Base-by-base conservation (phyloP, 2,888 invertebrate genomes). In the Oscheius sp. region DNA sequence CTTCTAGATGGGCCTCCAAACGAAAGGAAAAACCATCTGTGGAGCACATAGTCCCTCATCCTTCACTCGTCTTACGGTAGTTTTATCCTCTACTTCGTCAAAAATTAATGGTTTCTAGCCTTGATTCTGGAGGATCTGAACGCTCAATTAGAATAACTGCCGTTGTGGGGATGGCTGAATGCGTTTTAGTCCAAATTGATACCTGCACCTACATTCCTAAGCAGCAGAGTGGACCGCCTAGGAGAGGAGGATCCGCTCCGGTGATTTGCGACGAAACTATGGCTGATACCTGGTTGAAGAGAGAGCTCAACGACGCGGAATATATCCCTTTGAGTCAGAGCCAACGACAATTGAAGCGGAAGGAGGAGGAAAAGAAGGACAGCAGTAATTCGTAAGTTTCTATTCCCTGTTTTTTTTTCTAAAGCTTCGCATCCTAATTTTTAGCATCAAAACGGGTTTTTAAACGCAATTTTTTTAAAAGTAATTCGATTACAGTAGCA, bases 161-260 rank as follows among this genome's bases (percentile, higher is more conserved):
- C 5, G 42, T 84, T 20, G 76, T 67, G 3, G 77, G 77, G 34
- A 52, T 68, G 15, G 73, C 76, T 10, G 69, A 72, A 17, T 69
- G 66, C 39, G 82, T 84, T 33, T 68, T 74, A 57, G 81, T 83
- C 31, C 75, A 74, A 25, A 72, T 81, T n/a, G 79, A 80, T 52
- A 80, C 80, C n/a, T 67, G 57, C 31, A 67, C 39, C 42, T 52
- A 23, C 20, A 50, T 15, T 50, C 23, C 50, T 17, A n/a, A 20
- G 50, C 50, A 50, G 25, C 20, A 23, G 20, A 12, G 25, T 17
- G 20, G 25, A 27, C 39, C 42, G 6, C 52, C 34, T 3, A 33
- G 25, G 15, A 33, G 61, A 27, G 42, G 61, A 3, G 64, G 64
- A 20, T 64, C 64, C 6, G 64, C 71, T 42, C 74, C 77, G 4